Base-by-base conservation (phyloP, 92 coral and sea anemone species). In the Heteractis magnifica region DNA sequence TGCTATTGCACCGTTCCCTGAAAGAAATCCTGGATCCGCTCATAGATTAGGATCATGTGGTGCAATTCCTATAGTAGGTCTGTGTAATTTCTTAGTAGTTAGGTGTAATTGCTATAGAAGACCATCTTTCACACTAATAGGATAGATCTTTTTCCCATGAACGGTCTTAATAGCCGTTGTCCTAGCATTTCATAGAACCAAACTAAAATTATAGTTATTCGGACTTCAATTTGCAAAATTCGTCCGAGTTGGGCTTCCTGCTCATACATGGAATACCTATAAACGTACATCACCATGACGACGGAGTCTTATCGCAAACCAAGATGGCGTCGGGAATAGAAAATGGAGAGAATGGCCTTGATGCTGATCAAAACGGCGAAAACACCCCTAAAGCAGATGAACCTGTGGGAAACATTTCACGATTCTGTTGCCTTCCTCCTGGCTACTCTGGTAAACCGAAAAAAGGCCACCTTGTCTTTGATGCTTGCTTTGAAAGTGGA, bases 401-500 rank as follows among this genome's bases (percentile, higher is more conserved):
- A 85, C 97, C 98, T 52, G 97, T 97, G 8, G 99, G 99, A 13
- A 97, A 97, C 80, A 78, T 97, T 58, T 97, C 99, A 49, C 84
- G 93, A 75, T 97, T 64, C 88, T 83, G 83, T 62, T 89, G 92
- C 20, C 23, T 92, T 51, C 99, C 99, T 4, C 95, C 94, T n/a
- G 98, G 97, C 3, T 87, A 87, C 76, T 68, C 91, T 14, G 95
- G 97, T 83, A 88, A 90, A 81, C 93, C 91, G 75, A 94, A 94
- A 82, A 94, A 91, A 83, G 99, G 99, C 52, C 95, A 92, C 78
- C 75, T 97, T 49, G 83, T 94, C 81, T 96, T 96, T 83, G 98
- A 96, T 87, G 99, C 99, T 4, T 92, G 96, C 83, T 97, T 97
- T 84, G 99, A 97, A 89, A 97, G 99, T 58, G 99, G 99, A 65